Conservation (phyloP, 2,797 vertebrate genomes). For the Trematomus bernacchii region DNA sequence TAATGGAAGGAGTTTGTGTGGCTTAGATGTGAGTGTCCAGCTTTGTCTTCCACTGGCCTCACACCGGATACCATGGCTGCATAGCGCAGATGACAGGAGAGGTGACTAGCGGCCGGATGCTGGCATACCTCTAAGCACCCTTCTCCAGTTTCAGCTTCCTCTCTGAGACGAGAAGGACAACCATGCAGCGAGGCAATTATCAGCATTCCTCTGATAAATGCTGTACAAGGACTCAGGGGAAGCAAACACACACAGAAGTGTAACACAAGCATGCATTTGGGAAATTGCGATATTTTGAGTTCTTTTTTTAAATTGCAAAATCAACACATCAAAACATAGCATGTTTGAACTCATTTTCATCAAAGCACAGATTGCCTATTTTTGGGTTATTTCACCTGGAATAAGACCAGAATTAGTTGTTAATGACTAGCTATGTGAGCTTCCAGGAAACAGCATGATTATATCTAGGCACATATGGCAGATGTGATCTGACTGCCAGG, state of each 20-base stretch:
- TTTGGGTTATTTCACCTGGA: conserved; percentile 48
- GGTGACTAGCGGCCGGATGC: conserved; percentile 63
- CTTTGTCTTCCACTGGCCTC: conserved; percentile 39
- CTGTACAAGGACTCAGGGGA: conserved; percentile 21
- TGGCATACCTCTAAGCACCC: conserved; percentile 49
- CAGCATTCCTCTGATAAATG: conserved; percentile 65
- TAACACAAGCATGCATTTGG: background rate
- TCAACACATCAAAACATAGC: too few species aligned
- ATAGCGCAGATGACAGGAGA: conserved; percentile 65
- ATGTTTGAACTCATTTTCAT: background rate
- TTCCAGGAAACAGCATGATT: conserved; percentile 57
- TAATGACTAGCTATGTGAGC: conserved; percentile 45
- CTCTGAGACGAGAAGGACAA: conserved; percentile 46
- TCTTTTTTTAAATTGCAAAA: background rate
- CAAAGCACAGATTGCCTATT: conserved; percentile 18
- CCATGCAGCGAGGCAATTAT: conserved; percentile 55
- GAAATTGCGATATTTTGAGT: background rate
- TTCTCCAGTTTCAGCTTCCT: conserved; percentile 73
- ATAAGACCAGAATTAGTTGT: conserved; percentile 31
- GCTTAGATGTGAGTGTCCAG: conserved; percentile 25
- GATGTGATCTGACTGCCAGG: conserved; percentile 59
- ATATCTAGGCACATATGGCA: conserved; percentile 63
- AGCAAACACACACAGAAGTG: conserved; percentile 12
- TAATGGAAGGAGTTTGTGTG: conserved; percentile 10
- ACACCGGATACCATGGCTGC: conserved; percentile 58